A percentile compares a stretch with the other conserved stretches of the same genome.
Evolutionary conservation across 2,113 vertebrate genomes (phyloP).

Genomic region (Semicossyphus pulcher): DNA sequence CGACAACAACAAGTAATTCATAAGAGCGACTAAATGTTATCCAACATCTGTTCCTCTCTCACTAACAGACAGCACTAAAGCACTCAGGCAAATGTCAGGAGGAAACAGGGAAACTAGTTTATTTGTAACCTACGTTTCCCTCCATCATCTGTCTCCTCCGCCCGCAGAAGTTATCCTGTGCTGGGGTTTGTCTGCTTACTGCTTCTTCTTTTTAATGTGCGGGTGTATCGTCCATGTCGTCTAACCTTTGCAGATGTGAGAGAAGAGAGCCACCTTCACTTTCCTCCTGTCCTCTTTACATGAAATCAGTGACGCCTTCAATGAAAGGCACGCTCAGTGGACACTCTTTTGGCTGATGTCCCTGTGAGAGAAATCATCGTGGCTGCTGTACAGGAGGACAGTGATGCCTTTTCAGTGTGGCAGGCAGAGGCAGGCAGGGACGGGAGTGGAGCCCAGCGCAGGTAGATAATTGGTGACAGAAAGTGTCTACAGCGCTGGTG

Average conservation of each 20-base stretch:
- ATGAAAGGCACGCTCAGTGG: constrained; percentile 41
- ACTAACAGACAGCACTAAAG: not conserved
- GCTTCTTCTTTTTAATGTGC: too few relatives aligned
- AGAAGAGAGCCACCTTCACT: constrained; percentile 6
- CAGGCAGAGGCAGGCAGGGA: constrained; percentile 31
- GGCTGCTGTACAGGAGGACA: constrained; percentile 35
- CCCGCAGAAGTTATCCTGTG: not conserved
- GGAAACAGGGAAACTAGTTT: not conserved
- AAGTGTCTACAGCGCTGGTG: constrained; percentile 41
- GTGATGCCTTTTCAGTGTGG: constrained; percentile 60
- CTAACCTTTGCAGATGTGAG: too few relatives aligned
- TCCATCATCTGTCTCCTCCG: too few relatives aligned
- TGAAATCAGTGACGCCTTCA: constrained; percentile 34
- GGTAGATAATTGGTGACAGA: constrained; percentile 67
- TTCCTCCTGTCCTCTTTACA: constrained; percentile 49
- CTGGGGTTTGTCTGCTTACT: not conserved
- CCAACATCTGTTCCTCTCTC: not conserved
- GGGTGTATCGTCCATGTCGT: too few relatives aligned
- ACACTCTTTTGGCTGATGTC: constrained; percentile 59
- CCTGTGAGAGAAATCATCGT: constrained; percentile 52
- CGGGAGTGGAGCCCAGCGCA: constrained; percentile 25
- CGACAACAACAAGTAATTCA: not conserved
- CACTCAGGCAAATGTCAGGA: not conserved
- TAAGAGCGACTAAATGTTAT: too few relatives aligned
- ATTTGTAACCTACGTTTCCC: too few relatives aligned